Conservation (phyloP, 2,797 vertebrate genomes). For the Acomys russatus region DNA sequence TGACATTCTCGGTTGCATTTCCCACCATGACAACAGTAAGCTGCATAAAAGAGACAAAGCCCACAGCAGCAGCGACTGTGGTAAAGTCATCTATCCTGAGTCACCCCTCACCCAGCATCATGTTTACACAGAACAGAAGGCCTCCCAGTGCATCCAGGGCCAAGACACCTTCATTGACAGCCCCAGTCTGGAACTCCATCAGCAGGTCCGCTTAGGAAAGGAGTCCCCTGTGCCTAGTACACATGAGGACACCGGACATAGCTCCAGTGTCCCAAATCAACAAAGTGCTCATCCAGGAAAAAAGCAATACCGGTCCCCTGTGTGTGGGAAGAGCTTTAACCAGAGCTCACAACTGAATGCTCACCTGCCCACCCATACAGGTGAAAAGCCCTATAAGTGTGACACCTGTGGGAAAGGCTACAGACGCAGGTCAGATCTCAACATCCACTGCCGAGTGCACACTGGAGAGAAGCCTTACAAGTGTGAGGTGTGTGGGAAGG, state of each 20-base stretch:
- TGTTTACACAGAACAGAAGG: not conserved
- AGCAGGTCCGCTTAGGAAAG: not conserved
- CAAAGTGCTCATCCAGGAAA: not conserved
- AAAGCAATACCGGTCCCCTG: slow-evolving; percentile 74
- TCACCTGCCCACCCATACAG: slow-evolving; percentile 71
- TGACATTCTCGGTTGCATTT: not conserved
- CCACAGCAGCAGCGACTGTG: accelerated
- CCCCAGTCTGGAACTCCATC: not conserved
- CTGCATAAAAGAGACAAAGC: not conserved
- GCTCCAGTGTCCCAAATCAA: accelerated
- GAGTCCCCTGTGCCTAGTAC: accelerated
- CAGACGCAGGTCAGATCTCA: slow-evolving; percentile 71
- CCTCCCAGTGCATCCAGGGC: not conserved
- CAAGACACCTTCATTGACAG: not conserved
- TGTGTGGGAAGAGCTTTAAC: slow-evolving; percentile 80
- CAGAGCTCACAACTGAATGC: slow-evolving; percentile 79
- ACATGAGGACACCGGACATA: accelerated
- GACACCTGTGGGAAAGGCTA: slow-evolving; percentile 77
- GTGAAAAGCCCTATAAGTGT: slow-evolving; percentile 80
- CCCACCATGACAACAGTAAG: accelerated
- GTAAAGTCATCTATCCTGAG: not conserved
- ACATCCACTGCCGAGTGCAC: slow-evolving; percentile 69
- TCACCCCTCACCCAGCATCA: not conserved
- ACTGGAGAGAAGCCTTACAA: slow-evolving; percentile 78
- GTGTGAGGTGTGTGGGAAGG: slow-evolving; percentile 74